phyloP scores from a whole-genome alignment of 2,113 vertebrate genomes.

The Daboia siamensis region DNA sequence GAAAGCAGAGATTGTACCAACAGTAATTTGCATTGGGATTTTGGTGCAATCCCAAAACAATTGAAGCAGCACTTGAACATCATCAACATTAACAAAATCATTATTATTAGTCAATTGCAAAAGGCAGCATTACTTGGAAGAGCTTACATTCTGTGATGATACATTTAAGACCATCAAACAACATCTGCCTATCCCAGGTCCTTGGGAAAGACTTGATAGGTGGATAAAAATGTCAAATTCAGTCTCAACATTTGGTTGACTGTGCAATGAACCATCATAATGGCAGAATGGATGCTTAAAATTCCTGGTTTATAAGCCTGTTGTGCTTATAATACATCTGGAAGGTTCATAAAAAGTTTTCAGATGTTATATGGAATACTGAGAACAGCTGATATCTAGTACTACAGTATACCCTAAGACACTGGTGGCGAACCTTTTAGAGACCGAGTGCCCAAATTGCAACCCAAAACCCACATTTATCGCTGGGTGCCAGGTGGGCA shows the following conservation, averaged over 20 bases:
- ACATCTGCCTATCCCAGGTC: not conserved
- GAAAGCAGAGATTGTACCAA: not conserved
- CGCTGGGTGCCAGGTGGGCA: too few relatives aligned
- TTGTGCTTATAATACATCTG: conserved; percentile 18
- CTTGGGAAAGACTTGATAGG: not conserved
- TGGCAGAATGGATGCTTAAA: not conserved
- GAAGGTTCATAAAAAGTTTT: not conserved
- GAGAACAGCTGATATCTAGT: not conserved
- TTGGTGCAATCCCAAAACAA: not conserved
- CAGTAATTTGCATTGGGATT: not conserved
- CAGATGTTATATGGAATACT: not conserved
- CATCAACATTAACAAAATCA: not conserved
- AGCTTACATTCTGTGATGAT: not conserved
- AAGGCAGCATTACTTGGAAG: not conserved
- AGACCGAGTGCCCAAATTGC: too few relatives aligned
- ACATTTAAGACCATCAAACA: not conserved
- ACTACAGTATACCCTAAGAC: not conserved
- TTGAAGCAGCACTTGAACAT: not conserved
- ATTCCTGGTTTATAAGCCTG: not conserved
- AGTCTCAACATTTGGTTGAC: not conserved
- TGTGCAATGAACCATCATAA: not conserved
- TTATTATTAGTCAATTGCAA: not conserved
- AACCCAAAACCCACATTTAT: too few relatives aligned
- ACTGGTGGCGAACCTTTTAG: too few relatives aligned
- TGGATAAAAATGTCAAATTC: not conserved